Evolutionary conservation across 2,797 vertebrate species (phyloP).

Genomic region (Cephalopachus bancanus): DNA sequence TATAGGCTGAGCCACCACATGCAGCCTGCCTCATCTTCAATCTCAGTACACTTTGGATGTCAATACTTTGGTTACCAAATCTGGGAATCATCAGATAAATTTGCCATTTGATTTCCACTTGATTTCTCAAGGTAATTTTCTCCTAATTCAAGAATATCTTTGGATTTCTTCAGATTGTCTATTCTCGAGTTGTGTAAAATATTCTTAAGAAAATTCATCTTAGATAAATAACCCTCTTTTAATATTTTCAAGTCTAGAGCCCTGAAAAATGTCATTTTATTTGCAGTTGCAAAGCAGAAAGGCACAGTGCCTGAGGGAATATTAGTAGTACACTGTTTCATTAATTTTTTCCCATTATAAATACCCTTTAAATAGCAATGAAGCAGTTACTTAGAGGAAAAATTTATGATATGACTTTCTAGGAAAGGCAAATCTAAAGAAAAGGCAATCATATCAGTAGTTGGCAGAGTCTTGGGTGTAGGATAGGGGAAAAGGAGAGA

Average conservation of each 20-base stretch:
- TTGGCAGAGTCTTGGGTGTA: neutral
- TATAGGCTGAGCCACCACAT: too few species aligned
- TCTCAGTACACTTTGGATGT: neutral
- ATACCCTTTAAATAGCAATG: neutral
- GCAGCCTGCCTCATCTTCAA: slow-evolving; percentile 39
- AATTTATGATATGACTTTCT: neutral
- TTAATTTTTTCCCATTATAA: neutral
- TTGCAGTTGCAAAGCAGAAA: neutral
- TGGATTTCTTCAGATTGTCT: neutral
- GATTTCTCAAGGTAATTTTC: neutral
- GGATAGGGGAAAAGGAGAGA: neutral
- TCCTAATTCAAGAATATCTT: slow-evolving; percentile 30
- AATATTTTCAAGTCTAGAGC: neutral
- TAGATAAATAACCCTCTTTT: neutral
- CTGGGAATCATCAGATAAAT: neutral
- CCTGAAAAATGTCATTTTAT: neutral
- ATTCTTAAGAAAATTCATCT: neutral
- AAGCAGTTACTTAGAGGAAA: neutral
- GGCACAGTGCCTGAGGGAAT: neutral
- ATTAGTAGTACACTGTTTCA: neutral
- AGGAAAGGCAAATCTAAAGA: neutral
- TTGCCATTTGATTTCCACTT: neutral
- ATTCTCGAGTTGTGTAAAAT: neutral
- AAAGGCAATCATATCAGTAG: neutral
- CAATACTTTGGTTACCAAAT: neutral